Evolutionary conservation across 2,797 vertebrate genomes (phyloP).

Genomic region (Hemibagrus guttatus): DNA sequence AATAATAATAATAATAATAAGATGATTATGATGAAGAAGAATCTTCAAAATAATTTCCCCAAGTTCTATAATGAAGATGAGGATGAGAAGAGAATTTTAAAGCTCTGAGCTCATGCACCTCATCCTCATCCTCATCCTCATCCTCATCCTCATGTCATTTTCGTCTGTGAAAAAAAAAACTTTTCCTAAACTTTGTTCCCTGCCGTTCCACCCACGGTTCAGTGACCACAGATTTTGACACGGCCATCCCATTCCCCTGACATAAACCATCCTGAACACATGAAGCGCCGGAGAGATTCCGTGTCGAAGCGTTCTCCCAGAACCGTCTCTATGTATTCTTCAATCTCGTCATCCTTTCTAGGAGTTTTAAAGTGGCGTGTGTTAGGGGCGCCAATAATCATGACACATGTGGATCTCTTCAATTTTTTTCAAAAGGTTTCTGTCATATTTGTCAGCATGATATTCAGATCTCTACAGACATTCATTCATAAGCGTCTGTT

Average conservation of each 20-base stretch:
- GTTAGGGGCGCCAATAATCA: background rate
- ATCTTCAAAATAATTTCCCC: background rate
- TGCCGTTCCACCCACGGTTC: background rate
- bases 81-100: background rate
- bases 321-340: background rate
- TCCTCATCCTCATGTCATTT: background rate
- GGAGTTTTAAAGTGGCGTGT: background rate
- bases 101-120: background rate
- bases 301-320: background rate
- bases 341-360: background rate
- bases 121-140: background rate
- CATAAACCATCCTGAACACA: background rate
- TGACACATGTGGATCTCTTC: background rate
- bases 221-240: background rate
- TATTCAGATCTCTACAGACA: background rate
- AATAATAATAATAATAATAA: too few species aligned
- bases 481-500: background rate
- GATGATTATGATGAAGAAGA: too few species aligned
- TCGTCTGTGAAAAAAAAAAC: slow-evolving; percentile 1
- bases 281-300: background rate
- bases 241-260: background rate
- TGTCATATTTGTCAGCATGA: background rate
- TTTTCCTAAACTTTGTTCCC: background rate
- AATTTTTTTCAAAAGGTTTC: background rate
- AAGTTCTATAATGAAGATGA: background rate